Evolutionary conservation across 1,140 invertebrate genomes (phyloP), one percentile per base, ranked within the genome.

Genomic region (Brachystomella parvula): DNA sequence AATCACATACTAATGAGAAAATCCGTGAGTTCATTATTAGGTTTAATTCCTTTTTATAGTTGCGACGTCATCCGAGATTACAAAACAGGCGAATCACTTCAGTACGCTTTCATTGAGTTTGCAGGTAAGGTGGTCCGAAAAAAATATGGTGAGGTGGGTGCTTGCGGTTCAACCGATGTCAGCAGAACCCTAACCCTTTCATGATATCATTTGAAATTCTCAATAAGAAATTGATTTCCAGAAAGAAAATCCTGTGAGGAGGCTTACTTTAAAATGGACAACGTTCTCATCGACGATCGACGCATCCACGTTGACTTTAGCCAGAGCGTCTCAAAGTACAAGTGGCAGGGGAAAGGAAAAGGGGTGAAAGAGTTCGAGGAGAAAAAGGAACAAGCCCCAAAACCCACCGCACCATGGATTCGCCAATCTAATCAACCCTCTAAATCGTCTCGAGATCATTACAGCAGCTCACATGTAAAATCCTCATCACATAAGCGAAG

Each of bases 231-330:
- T n/a, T n/a, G n/a, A n/a, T n/a, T n/a, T n/a, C n/a, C n/a, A n/a
- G 66, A 71, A 24, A 35, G 53, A 17, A 71, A 71, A 77, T 86
- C 94, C 12, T 99, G 96, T 81, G 97, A 99, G 81, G 89, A 92
- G 72, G 97, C 97, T 2, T 99, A 94, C 80, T 96, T 99, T 74
- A 99, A 99, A 82, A 99, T 99, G 97, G 96, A 98, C 75, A 99
- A 99, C 81, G 96, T 99, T 0, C 80, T 99, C 0, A 99, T 99
- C 74, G 97, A 99, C 80, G 97, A 99, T 76, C 80, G 97, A 56
- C 82, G 97, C 73, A 99, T 99, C 73, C 96, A 99, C 79, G 97
- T 99, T 1, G 97, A 99, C 79, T 99, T 99, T 80, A 97, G 94
- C 73, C 97, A 99, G 76, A 97, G 94, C 49, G 96, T 99, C 0